These are phyloP conservation scores for Picathartes gymnocephalus DNA, from an alignment of 2,113 vertebrate species.

Conservation along the genomic window DNA sequence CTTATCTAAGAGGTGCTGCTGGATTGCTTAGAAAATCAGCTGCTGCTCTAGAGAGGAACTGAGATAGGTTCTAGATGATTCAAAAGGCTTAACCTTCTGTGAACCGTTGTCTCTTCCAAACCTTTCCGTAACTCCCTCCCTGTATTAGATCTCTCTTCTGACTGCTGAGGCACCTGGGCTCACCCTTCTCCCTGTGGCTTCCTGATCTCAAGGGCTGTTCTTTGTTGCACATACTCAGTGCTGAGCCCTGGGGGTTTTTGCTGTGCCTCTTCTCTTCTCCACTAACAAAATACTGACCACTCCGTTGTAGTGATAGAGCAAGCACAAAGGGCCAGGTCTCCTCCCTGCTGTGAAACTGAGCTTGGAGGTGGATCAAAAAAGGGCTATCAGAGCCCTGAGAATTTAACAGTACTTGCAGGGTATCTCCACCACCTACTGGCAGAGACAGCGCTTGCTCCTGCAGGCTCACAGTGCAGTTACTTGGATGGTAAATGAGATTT, in stretches of 20 bases:
- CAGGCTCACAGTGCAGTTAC: neutral
- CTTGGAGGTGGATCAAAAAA: neutral
- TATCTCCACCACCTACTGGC: neutral
- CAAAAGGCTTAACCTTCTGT: neutral
- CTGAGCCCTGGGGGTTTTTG: accelerated
- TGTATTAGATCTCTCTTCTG: neutral
- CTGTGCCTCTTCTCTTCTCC: neutral
- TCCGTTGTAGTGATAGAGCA: neutral
- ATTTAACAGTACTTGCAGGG: neutral
- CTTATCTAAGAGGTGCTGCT: neutral
- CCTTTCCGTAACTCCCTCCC: neutral
- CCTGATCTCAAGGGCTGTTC: neutral
- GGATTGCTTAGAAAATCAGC: neutral
- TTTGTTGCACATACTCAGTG: neutral
- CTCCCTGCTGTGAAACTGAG: neutral
- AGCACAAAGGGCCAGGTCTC: neutral
- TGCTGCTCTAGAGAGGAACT: neutral
- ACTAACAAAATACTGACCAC: neutral
- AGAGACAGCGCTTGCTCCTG: neutral
- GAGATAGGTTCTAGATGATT: neutral
- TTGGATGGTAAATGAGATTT: neutral
- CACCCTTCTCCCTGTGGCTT: neutral
- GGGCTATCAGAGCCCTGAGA: neutral
- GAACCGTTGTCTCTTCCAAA: neutral
- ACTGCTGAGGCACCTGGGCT: neutral